phyloP scores from a whole-genome alignment of 1,140 invertebrate genomes.

The Homarus americanus region DNA sequence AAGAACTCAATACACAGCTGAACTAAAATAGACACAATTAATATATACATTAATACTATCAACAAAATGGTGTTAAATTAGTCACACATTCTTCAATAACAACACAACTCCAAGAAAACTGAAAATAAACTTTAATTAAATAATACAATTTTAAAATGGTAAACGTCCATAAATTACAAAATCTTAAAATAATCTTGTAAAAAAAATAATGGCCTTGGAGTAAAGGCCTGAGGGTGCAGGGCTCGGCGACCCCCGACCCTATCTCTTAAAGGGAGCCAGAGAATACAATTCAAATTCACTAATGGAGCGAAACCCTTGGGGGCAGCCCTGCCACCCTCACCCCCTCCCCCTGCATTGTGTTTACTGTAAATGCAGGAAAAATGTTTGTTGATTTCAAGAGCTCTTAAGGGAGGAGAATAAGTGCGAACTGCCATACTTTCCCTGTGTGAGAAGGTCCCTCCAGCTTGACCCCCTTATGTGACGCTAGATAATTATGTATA shows the following conservation, averaged over 20 bases:
- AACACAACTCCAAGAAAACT: too few species aligned
- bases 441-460: too few species aligned
- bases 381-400: conserved; percentile 4
- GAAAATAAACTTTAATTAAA: background rate
- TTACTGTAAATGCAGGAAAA: background rate
- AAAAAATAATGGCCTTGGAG: background rate
- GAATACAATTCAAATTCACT: background rate
- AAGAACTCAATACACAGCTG: too few species aligned
- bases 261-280: background rate
- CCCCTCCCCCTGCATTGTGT: background rate
- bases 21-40: too few species aligned
- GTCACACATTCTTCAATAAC: too few species aligned
- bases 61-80: too few species aligned
- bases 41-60: too few species aligned
- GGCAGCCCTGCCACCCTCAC: background rate
- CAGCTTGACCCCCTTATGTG: background rate
- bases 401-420: background rate
- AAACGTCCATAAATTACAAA: too few species aligned
- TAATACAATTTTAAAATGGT: too few species aligned
- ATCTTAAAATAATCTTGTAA: too few species aligned
- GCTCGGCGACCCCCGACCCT: background rate
- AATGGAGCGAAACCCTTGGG: background rate
- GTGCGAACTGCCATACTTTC: background rate
- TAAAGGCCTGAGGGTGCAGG: too few species aligned
- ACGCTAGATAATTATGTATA: too few species aligned